Base-by-base conservation (phyloP, 2,113 vertebrate genomes). In the Pseudois nayaur region DNA sequence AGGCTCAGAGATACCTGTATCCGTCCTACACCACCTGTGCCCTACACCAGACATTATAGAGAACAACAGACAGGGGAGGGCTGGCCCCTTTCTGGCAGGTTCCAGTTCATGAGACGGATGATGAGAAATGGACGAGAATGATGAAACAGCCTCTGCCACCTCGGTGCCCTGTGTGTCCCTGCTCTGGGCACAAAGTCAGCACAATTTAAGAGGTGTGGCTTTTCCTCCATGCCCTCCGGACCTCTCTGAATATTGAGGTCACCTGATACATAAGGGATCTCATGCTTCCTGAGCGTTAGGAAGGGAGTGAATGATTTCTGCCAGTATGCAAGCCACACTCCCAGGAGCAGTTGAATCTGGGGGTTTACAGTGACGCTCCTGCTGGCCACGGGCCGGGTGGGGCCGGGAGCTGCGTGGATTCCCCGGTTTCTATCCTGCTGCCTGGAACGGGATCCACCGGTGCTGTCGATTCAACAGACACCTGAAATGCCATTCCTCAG, bases 21-120 rank as follows among this genome's bases (percentile, higher is more conserved):
- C 40, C 2, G 3, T 13, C 13, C 71, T 40, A 76, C 11, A 14
- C 67, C 0, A 3, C 33, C 48, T 29, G 25, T 4, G 1, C 5
- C 43, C 40, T 67, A 43, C 45, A 25, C 9, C 29, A 6, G 55
- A 86, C 55, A 23, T 2, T 3, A 6, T 3, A 5, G 21, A 52
- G 31, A 59, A 33, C 59, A 85, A 23, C 12, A 81, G 25, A 15
- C 43, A 43, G 40, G 16, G 29, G 43, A 33, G 23, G 36, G 11
- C 1, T 1, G 0, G 0, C n/a, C 40, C 43, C n/a, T 43, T 40
- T 45, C 45, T 33, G 78, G 40, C 8, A 50, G 15, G 52, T 43
- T 48, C 25, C 17, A 13, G 5, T 13, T 9, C 8, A 2, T 4
- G 78, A 40, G 17, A 19, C 3, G 3, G 12, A 17, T 6, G 43